Evolutionary conservation across 2,888 invertebrate genomes (phyloP).

Genomic region (Chromoteleia sp.): DNA sequence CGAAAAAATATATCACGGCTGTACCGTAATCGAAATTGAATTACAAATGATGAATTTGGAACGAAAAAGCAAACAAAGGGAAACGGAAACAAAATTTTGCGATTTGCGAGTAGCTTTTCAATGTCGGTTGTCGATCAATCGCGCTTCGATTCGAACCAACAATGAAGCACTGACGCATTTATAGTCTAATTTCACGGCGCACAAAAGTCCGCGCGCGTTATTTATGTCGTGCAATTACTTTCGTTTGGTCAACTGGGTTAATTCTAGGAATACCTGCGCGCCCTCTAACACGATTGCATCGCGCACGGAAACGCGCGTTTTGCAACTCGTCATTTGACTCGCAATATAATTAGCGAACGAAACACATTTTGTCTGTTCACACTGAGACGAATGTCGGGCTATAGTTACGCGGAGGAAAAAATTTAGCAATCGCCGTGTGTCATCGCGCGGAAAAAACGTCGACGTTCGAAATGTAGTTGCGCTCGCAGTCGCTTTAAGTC

Average conservation of each 20-base stretch:
- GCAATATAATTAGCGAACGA: slow-evolving; percentile 53
- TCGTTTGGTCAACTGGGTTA: slow-evolving; percentile 64
- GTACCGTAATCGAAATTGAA: too few relatives aligned
- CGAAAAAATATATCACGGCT: too few relatives aligned
- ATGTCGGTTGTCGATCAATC: slow-evolving; percentile 19
- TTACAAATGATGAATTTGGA: too few relatives aligned
- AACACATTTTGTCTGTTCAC: slow-evolving; percentile 45
- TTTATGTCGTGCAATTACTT: slow-evolving; percentile 58
- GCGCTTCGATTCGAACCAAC: slow-evolving; percentile 16
- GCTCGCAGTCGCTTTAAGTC: too few relatives aligned
- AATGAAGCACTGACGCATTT: slow-evolving; percentile 29
- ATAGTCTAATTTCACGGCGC: slow-evolving; percentile 45
- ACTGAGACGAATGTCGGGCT: slow-evolving; percentile 16
- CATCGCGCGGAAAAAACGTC: not conserved
- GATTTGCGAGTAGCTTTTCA: not conserved
- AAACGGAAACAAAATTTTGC: too few relatives aligned
- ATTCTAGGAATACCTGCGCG: slow-evolving; percentile 64
- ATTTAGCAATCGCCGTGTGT: slow-evolving; percentile 19
- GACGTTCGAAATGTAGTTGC: not conserved
- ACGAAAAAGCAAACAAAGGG: too few relatives aligned
- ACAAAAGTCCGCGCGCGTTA: slow-evolving; percentile 49
- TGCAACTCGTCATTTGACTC: slow-evolving; percentile 58
- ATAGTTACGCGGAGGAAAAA: slow-evolving; percentile 13
- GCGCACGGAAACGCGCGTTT: slow-evolving; percentile 55
- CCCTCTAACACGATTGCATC: slow-evolving; percentile 56